Evolutionary conservation across 2,113 vertebrate species (phyloP).

Genomic region (Sphaerodactylus townsendi): DNA sequence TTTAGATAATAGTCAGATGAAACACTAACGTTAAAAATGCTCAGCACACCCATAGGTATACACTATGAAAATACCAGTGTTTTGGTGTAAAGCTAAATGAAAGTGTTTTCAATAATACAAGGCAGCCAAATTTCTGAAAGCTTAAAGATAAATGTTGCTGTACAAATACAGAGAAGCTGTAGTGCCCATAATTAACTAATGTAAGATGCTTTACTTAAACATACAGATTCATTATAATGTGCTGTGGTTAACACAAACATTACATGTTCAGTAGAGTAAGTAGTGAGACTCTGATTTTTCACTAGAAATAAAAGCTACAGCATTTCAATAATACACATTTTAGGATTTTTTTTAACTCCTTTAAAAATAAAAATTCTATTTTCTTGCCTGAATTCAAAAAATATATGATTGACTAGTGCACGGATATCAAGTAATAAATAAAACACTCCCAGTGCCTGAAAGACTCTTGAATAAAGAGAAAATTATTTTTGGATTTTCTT

Average conservation of each 20-base stretch:
- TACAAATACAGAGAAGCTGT: constrained; percentile 25
- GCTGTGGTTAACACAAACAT: constrained; percentile 46
- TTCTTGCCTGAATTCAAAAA: constrained; percentile 77
- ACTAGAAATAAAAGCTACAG: constrained; percentile 61
- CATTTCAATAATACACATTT: constrained; percentile 65
- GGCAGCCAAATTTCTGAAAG: constrained; percentile 49
- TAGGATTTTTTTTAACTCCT: constrained; percentile 58
- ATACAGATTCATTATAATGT: constrained; percentile 46
- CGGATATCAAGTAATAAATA: constrained; percentile 81
- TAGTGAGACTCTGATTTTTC: constrained; percentile 49
- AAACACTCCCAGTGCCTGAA: constrained; percentile 74
- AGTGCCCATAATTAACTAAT: constrained; percentile 53
- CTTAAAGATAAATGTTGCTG: constrained; percentile 30
- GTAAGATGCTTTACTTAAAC: constrained; percentile 33
- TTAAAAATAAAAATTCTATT: constrained; percentile 75
- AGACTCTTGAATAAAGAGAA: constrained; percentile 81
- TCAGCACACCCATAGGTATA: constrained; percentile 10
- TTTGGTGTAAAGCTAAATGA: constrained; percentile 24
- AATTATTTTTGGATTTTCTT: constrained; percentile 83
- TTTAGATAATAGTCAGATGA: constrained; percentile 5
- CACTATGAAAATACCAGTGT: constrained; percentile 2
- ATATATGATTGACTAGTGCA: constrained; percentile 79
- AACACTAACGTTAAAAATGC: constrained; percentile 26
- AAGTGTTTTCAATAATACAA: constrained; percentile 43
- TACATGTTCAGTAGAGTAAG: constrained; percentile 25